A percentile compares a stretch with the other conserved stretches of the same genome.
Conservation (phyloP, 2,797 vertebrate species). For the Liparis tanakae region DNA sequence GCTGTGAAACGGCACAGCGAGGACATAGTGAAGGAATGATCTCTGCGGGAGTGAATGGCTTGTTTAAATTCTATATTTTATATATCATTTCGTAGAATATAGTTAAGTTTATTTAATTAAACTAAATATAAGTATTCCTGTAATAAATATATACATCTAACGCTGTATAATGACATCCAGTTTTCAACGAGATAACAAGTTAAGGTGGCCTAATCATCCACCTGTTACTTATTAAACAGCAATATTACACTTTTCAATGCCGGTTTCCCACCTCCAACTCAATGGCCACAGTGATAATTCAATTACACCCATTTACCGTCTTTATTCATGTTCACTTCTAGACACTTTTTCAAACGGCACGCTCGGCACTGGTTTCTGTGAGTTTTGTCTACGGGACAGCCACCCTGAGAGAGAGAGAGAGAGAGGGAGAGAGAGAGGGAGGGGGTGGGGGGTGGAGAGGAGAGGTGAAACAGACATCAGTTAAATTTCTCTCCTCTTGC, state of each 20-base stretch:
- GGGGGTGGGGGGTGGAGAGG: neutral
- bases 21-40: constrained; percentile 25
- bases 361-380: constrained; percentile 99
- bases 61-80: neutral
- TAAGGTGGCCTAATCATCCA: constrained; percentile 36
- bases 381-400: constrained; percentile 98
- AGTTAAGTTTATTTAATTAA: neutral
- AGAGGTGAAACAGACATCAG: constrained; percentile 12
- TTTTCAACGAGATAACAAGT: constrained; percentile 29
- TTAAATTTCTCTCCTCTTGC: constrained; percentile 25
- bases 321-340: constrained; percentile 99
- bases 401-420: constrained; percentile 83
- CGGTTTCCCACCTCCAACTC: constrained; percentile 21
- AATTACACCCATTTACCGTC: constrained; percentile 88
- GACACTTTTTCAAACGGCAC: constrained; percentile 98
- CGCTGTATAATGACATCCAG: constrained; percentile 2
- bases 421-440: no score
- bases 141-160: neutral
- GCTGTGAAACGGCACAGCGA: constrained; percentile 79
- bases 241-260: constrained; percentile 15
- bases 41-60: constrained; percentile 7
- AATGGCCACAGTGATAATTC: constrained; percentile 58
- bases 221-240: constrained; percentile 26
- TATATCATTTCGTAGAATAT: constrained; percentile 1
- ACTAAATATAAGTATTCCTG: neutral